A percentile compares a stretch with the other conserved stretches of the same genome.
phyloP scores from a whole-genome alignment of 2,888 invertebrate genomes.

The Lycophotia porphyrea region DNA sequence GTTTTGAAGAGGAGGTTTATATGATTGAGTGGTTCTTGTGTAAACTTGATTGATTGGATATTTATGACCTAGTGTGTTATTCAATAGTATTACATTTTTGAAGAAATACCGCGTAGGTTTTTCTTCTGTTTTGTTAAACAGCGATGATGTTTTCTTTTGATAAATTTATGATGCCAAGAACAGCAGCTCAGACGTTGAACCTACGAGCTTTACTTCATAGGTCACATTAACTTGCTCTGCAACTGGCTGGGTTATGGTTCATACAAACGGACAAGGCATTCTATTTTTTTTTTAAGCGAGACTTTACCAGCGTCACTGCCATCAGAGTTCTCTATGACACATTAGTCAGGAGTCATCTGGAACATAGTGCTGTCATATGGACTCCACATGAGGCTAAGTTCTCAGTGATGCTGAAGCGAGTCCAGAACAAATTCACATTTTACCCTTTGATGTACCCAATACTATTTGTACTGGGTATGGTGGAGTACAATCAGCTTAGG shows the following conservation, averaged over 20 bases:
- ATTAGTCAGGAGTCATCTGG: too few relatives aligned
- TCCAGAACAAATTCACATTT: too few relatives aligned
- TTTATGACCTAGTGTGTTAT: neutral
- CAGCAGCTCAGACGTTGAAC: neutral
- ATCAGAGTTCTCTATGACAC: too few relatives aligned
- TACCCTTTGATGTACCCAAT: too few relatives aligned
- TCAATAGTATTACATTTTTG: neutral
- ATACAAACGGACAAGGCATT: neutral
- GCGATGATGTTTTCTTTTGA: neutral
- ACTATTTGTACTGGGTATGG: too few relatives aligned
- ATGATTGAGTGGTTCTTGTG: neutral
- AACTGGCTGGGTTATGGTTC: neutral
- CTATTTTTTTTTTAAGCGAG: neutral
- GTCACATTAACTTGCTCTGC: neutral
- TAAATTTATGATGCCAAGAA: slow-evolving; percentile 1
- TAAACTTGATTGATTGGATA: neutral
- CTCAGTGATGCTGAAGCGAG: too few relatives aligned
- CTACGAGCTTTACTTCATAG: neutral
- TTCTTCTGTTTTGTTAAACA: neutral
- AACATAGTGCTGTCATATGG: too few relatives aligned
- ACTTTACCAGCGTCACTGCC: too few relatives aligned
- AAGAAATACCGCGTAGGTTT: neutral
- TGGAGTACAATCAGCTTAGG: too few relatives aligned
- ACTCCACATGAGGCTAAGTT: too few relatives aligned
- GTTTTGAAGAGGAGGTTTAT: neutral